Evolutionary conservation across 2,888 invertebrate species (phyloP).

Genomic region (Melinaea menophilus): DNA sequence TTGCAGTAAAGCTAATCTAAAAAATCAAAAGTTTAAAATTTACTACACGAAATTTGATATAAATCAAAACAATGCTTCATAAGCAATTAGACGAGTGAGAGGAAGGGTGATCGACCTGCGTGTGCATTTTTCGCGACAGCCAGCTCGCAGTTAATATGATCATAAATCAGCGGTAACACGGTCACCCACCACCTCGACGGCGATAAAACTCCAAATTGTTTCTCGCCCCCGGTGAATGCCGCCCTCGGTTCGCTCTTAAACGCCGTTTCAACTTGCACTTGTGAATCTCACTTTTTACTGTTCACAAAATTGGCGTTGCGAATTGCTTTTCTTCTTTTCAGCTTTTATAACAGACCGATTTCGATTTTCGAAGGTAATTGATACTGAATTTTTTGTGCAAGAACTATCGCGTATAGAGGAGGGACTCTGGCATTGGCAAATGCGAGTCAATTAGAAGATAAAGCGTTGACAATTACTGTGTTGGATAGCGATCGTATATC

Average conservation of each 20-base stretch:
- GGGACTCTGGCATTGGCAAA: constrained; percentile 74
- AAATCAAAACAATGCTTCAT: constrained; percentile 3
- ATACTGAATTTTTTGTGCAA: constrained; percentile 48
- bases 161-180: constrained; percentile 73
- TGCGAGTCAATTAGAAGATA: constrained; percentile 78
- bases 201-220: constrained; percentile 78
- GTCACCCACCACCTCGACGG: constrained; percentile 51
- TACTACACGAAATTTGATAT: not conserved
- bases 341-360: constrained; percentile 38
- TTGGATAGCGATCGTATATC: constrained; percentile 76
- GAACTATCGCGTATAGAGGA: constrained; percentile 58
- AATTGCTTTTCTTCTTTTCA: constrained; percentile 67
- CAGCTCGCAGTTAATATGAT: constrained; percentile 63
- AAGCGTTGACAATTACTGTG: constrained; percentile 77
- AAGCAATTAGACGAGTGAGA: constrained; percentile 2
- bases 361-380: constrained; percentile 38
- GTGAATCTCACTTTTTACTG: constrained; percentile 78
- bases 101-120: constrained; percentile 34
- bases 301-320: constrained; percentile 72
- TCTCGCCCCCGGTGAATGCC: constrained; percentile 75
- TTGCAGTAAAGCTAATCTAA: not conserved
- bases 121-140: constrained; percentile 65
- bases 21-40: not conserved
- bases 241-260: constrained; percentile 76
- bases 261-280: constrained; percentile 77